Evolutionary conservation across 2,113 vertebrate genomes (phyloP).

Genomic region (Nothoprocta pentlandii): DNA sequence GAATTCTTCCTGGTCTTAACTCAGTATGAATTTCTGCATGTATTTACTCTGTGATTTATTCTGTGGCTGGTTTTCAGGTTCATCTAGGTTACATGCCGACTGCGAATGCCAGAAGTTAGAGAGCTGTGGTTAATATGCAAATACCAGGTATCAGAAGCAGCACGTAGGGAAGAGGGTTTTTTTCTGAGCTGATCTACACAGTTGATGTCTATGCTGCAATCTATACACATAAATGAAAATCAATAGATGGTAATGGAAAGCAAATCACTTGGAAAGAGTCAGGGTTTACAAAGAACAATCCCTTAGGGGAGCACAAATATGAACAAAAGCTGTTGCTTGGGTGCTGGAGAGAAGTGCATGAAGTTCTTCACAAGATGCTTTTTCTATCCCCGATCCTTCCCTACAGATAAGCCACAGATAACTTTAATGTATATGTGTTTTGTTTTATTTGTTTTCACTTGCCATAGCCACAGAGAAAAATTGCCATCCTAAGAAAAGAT

Average conservation of each 20-base stretch:
- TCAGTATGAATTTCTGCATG: not conserved
- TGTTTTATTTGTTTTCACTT: not conserved
- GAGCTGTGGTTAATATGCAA: slow-evolving; percentile 24
- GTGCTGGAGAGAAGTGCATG: slow-evolving; percentile 37
- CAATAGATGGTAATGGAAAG: slow-evolving; percentile 69
- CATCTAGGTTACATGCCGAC: not conserved
- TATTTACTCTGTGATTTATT: not conserved
- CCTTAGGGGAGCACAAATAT: slow-evolving; percentile 40
- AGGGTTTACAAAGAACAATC: slow-evolving; percentile 3
- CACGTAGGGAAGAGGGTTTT: slow-evolving; percentile 22
- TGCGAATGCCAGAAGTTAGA: not conserved
- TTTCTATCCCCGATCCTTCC: not conserved
- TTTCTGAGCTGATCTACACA: slow-evolving; percentile 36
- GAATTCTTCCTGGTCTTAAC: not conserved
- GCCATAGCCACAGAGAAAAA: slow-evolving; percentile 35
- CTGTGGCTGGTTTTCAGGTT: not conserved
- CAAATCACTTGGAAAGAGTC: slow-evolving; percentile 44
- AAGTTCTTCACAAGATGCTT: slow-evolving; percentile 51
- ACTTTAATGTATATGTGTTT: not conserved
- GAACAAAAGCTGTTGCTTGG: slow-evolving; percentile 55
- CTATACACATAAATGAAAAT: slow-evolving; percentile 69
- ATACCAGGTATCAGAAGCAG: not conserved
- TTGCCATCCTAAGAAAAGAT: slow-evolving; percentile 23
- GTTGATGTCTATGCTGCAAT: slow-evolving; percentile 31
- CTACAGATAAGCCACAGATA: slow-evolving; percentile 58